Conservation (phyloP, 2,113 vertebrate species). For the Brachionichthys hirsutus region DNA sequence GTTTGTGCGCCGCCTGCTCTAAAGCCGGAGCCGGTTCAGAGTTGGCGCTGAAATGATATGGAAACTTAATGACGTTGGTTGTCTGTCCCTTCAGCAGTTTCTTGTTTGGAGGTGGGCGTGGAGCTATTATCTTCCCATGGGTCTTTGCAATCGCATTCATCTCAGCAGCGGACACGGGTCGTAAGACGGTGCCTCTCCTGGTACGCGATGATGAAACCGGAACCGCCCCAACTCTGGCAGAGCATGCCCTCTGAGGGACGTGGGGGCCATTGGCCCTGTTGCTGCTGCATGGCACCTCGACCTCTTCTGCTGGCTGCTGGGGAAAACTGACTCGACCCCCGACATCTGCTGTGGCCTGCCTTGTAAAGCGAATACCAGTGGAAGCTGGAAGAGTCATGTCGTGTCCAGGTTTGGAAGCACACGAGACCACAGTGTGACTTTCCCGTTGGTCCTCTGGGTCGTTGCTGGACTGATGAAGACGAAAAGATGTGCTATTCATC, state of each 20-base stretch:
- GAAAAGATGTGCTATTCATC: constrained; percentile 29
- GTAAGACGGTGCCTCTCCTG: constrained; percentile 76
- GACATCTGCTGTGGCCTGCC: constrained; percentile 81
- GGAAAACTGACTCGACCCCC: constrained; percentile 70
- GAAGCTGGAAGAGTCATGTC: too few relatives aligned
- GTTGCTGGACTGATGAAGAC: constrained; percentile 28
- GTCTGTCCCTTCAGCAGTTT: constrained; percentile 44
- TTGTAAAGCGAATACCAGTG: constrained; percentile 71
- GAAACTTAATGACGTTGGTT: constrained; percentile 31
- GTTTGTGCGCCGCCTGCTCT: constrained; percentile 21
- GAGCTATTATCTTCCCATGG: constrained; percentile 74
- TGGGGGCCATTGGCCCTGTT: constrained; percentile 56
- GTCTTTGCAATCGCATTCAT: constrained; percentile 67
- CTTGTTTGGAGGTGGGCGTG: constrained; percentile 77
- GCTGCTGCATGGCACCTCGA: constrained; percentile 61
- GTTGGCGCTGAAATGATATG: constrained; percentile 23
- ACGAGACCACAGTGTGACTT: constrained; percentile 49
- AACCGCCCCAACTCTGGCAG: constrained; percentile 57
- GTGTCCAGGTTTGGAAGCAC: constrained; percentile 55
- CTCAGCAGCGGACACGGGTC: constrained; percentile 73
- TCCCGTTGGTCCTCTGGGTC: constrained; percentile 58
- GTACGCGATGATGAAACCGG: constrained; percentile 51
- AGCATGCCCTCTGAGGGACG: constrained; percentile 64
- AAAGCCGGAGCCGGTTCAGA: constrained; percentile 41
- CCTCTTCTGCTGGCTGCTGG: constrained; percentile 39